phyloP scores from a whole-genome alignment of 1,140 invertebrate species.

The Magallana gigas region DNA sequence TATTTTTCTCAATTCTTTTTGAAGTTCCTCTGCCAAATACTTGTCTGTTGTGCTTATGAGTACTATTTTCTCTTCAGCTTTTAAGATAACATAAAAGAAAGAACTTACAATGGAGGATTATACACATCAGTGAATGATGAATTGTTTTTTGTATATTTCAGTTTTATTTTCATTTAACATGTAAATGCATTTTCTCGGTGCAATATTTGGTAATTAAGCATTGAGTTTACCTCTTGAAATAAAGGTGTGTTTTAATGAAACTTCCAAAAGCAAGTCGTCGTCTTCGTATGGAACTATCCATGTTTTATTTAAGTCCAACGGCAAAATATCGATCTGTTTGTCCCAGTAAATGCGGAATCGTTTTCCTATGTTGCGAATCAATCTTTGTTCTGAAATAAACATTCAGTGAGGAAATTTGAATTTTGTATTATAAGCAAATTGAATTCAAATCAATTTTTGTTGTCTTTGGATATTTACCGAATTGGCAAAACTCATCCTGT shows the following conservation, averaged over 20 bases:
- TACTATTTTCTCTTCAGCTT: background rate
- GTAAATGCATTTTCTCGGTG: too few relatives aligned
- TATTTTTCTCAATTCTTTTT: background rate
- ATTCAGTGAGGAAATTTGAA: too few relatives aligned
- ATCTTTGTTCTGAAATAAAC: background rate
- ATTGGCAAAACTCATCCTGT: background rate
- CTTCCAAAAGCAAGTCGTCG: background rate
- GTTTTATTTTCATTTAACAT: too few relatives aligned
- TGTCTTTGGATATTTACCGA: background rate
- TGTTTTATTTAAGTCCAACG: background rate
- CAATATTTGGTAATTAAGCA: too few relatives aligned
- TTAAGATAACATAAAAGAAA: too few relatives aligned
- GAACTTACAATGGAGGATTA: too few relatives aligned
- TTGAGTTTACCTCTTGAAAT: conserved; percentile 2
- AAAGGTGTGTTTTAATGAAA: background rate
- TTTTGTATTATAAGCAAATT: too few relatives aligned
- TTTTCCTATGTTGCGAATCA: background rate
- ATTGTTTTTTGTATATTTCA: too few relatives aligned
- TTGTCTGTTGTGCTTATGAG: background rate
- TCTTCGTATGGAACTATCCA: background rate
- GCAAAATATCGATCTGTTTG: too few relatives aligned
- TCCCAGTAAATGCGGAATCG: background rate
- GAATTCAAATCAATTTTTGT: too few relatives aligned
- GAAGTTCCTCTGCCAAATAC: background rate
- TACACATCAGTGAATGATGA: too few relatives aligned